phyloP scores from a whole-genome alignment of 1,140 invertebrate species.

The Zaprionus inermis region DNA sequence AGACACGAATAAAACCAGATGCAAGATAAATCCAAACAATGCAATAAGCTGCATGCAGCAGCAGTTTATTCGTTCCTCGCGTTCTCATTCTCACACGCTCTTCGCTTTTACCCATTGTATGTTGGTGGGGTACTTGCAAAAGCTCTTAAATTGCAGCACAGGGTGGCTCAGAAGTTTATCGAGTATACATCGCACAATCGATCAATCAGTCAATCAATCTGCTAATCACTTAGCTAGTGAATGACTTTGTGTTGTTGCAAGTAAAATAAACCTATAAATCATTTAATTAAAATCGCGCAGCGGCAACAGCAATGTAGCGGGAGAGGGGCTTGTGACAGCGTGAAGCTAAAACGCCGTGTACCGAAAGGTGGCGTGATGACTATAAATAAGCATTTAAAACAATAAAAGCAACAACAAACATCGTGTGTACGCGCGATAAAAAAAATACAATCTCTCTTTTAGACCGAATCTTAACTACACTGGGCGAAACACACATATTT shows the following conservation, averaged over 20 bases:
- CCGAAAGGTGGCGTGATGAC: constrained; percentile 73
- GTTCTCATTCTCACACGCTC: neutral
- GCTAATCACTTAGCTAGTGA: constrained; percentile 30
- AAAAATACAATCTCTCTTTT: constrained; percentile 19
- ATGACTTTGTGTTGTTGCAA: constrained; percentile 36
- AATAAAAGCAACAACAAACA: constrained; percentile 54
- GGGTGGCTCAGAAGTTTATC: neutral
- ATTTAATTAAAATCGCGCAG: constrained; percentile 52
- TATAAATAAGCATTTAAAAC: constrained; percentile 69
- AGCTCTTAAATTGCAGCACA: constrained; percentile 20
- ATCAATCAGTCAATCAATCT: constrained; percentile 31
- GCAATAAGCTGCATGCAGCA: constrained; percentile 14
- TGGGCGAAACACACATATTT: neutral
- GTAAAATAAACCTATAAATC: constrained; percentile 54
- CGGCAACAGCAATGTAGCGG: neutral
- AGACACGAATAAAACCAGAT: constrained; percentile 5
- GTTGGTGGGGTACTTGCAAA: constrained; percentile 3
- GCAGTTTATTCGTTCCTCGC: neutral
- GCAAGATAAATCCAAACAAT: neutral
- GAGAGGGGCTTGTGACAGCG: neutral
- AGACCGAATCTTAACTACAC: neutral
- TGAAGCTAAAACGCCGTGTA: constrained; percentile 22
- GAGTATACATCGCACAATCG: constrained; percentile 6
- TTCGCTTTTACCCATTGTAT: constrained; percentile 9
- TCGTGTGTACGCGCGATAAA: constrained; percentile 52